Evolutionary conservation across 2,113 vertebrate genomes (phyloP).

Genomic region (Silurus asotus): DNA sequence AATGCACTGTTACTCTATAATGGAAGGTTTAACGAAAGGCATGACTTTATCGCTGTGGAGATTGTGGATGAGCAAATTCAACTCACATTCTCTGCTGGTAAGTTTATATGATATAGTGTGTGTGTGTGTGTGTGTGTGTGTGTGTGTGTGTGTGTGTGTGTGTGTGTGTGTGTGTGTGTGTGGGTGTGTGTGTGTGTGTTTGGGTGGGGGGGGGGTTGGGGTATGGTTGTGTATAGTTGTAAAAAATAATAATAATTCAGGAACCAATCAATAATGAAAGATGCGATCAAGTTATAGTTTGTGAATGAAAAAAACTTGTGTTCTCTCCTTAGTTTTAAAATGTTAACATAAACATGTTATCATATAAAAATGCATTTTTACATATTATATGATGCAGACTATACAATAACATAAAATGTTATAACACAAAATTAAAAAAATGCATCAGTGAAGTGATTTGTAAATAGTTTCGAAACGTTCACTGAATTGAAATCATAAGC

Average conservation of each 20-base stretch:
- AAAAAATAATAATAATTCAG: neutral
- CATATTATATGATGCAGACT: neutral
- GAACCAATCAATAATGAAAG: neutral
- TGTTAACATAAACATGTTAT: neutral
- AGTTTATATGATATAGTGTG: conserved; percentile 10
- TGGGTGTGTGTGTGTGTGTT: neutral
- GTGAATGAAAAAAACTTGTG: neutral
- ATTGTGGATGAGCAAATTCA: conserved; percentile 82
- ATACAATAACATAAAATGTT: neutral
- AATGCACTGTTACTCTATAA: conserved; percentile 82
- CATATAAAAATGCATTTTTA: neutral
- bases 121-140: neutral
- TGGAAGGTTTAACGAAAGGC: conserved; percentile 83
- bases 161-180: neutral
- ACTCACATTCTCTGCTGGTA: conserved; percentile 85
- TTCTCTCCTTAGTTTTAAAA: neutral
- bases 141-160: neutral
- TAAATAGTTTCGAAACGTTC: neutral
- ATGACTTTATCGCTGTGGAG: conserved; percentile 85
- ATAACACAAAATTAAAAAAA: too few relatives aligned
- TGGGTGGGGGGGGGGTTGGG: neutral
- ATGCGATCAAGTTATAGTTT: neutral
- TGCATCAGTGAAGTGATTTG: neutral
- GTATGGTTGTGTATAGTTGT: neutral
- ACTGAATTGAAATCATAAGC: neutral